Evolutionary conservation across 1,140 invertebrate species (phyloP).

Genomic region (Spodoptera litura): DNA sequence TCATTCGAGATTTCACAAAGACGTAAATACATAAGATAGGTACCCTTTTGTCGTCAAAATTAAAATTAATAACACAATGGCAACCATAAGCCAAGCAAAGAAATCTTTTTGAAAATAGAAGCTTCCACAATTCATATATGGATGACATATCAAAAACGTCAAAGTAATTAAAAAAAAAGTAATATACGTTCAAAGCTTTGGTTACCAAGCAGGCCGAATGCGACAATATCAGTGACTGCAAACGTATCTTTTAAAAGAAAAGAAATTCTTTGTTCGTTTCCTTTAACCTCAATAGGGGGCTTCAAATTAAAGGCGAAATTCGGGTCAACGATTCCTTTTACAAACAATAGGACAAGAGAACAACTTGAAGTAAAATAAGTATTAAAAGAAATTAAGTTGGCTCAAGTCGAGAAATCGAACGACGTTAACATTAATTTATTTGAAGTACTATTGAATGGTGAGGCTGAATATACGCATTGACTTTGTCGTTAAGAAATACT

Average conservation of each 20-base stretch:
- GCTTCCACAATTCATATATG: slow-evolving; percentile 1
- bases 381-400: no score
- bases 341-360: neutral
- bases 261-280: slow-evolving; percentile 18
- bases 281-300: slow-evolving; percentile 18
- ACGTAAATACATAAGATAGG: no score
- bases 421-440: no score
- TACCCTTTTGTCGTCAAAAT: neutral
- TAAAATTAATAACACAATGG: neutral
- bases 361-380: neutral
- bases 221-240: neutral
- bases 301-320: slow-evolving; percentile 5
- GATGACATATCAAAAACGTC: slow-evolving; percentile 11
- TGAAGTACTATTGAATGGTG: no score
- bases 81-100: neutral
- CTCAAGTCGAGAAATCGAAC: no score
- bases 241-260: slow-evolving; percentile 21
- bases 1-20: no score
- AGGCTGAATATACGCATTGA: no score
- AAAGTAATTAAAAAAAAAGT: slow-evolving; percentile 10
- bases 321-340: neutral
- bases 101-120: neutral
- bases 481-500: no score
- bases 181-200: slow-evolving; percentile 3
- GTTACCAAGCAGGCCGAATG: neutral